Percentiles rank a stretch among this genome's conserved stretches.
Evolutionary conservation across 2,888 invertebrate genomes (phyloP).

Genomic region (Patella depressa): DNA sequence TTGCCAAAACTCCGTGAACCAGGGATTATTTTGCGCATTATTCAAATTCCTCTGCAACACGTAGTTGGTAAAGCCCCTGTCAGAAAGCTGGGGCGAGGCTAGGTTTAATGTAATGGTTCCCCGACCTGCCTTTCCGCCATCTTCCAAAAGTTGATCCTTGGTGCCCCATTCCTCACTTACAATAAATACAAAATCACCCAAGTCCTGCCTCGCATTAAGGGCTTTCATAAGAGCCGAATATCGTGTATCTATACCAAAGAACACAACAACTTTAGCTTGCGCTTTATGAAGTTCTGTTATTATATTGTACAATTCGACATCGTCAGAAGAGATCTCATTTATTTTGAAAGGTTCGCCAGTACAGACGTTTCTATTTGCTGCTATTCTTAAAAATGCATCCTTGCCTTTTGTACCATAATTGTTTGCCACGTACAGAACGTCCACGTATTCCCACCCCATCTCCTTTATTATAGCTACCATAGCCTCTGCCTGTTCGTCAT

Average conservation of each 20-base stretch:
- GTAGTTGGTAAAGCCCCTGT: constrained; percentile 21
- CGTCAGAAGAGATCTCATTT: constrained; percentile 35
- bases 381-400: constrained; percentile 46
- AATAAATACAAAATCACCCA: constrained; percentile 51
- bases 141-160: constrained; percentile 41
- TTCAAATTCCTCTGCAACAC: constrained; percentile 35
- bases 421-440: constrained; percentile 57
- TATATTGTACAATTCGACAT: constrained; percentile 33
- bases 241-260: constrained; percentile 59
- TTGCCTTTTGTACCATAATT: constrained; percentile 63
- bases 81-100: constrained; percentile 24
- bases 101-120: constrained; percentile 55
- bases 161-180: constrained; percentile 61
- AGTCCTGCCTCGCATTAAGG: constrained; percentile 33
- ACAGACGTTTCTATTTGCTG: constrained; percentile 52
- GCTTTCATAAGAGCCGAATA: constrained; percentile 45
- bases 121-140: constrained; percentile 39
- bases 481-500: constrained; percentile 57
- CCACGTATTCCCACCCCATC: constrained; percentile 60
- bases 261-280: constrained; percentile 55
- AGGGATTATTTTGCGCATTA: constrained; percentile 45
- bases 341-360: constrained; percentile 50
- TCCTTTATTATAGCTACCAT: constrained; percentile 52
- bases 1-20: constrained; percentile 62
- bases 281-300: constrained; percentile 29